These are phyloP conservation scores for Liodrosophila aerea DNA, from an alignment of 2,888 invertebrate genomes.

Conservation along the genomic window DNA sequence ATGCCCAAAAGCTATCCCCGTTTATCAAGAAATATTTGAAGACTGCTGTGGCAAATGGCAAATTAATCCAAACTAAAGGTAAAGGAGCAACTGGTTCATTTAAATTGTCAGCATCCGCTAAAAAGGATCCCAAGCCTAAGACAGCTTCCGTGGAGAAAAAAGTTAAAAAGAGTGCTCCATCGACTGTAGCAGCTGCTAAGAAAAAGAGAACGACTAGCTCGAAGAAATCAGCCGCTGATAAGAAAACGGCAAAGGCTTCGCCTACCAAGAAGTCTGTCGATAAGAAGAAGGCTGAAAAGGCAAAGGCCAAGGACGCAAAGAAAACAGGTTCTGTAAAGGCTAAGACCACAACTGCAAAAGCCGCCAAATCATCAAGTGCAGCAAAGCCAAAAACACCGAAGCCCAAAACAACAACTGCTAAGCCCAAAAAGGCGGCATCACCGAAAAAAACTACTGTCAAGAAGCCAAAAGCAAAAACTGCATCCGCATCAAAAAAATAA, in stretches of 20 bases:
- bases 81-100: constrained; percentile 59
- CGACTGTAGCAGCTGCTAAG: not conserved
- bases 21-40: constrained; percentile 86
- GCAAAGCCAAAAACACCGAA: constrained; percentile 36
- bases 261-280: constrained; percentile 34
- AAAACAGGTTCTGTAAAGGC: constrained; percentile 42
- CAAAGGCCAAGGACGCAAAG: constrained; percentile 40
- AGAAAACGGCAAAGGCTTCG: constrained; percentile 29
- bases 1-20: constrained; percentile 71
- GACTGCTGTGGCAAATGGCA: constrained; percentile 83
- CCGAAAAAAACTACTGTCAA: constrained; percentile 36
- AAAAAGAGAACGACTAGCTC: constrained; percentile 10
- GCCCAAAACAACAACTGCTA: constrained; percentile 27
- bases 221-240: constrained; percentile 24
- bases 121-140: constrained; percentile 41
- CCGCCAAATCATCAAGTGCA: constrained; percentile 2
- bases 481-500: constrained; percentile 37
- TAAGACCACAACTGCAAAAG: constrained; percentile 12
- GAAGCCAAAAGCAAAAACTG: constrained; percentile 43
- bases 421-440: constrained; percentile 32
- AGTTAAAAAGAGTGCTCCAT: constrained; percentile 6
- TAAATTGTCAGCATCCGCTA: constrained; percentile 46
- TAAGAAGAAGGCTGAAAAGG: constrained; percentile 35
- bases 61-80: constrained; percentile 73
- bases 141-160: constrained; percentile 31